phyloP scores from a whole-genome alignment of 2,113 vertebrate species.

The Syngnathoides biaculeatus region DNA sequence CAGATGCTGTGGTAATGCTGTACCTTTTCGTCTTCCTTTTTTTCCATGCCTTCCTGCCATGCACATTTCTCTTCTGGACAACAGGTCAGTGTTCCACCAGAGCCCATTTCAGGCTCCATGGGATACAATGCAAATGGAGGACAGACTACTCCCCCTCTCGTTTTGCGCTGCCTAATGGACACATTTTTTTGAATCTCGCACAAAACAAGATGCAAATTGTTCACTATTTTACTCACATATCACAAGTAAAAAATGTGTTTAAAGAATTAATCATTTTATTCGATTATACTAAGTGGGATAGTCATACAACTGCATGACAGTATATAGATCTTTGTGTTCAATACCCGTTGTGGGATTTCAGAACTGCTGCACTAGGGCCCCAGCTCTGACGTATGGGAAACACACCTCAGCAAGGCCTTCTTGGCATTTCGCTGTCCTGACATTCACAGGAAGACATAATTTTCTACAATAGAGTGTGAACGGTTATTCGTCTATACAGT shows the following conservation, averaged over 20 bases:
- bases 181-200: background rate
- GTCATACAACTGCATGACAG: too few species aligned
- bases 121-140: conserved; percentile 56
- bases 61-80: conserved; percentile 42
- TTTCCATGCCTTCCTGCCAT: conserved; percentile 26
- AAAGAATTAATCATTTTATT: conserved; percentile 10
- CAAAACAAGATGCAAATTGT: conserved; percentile 1
- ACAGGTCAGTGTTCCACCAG: conserved; percentile 44
- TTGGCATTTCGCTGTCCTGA: background rate
- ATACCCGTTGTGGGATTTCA: background rate
- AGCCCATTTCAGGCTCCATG: conserved; percentile 44
- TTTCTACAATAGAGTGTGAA: background rate
- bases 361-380: background rate
- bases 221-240: conserved; percentile 18
- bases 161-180: conserved; percentile 3
- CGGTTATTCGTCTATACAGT: too few species aligned
- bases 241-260: conserved; percentile 35
- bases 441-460: background rate
- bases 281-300: too few species aligned
- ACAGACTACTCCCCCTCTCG: conserved; percentile 30
- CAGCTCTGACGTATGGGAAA: background rate
- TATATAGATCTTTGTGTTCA: background rate
- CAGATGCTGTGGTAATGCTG: conserved; percentile 25
- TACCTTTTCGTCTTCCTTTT: conserved; percentile 15
- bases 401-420: background rate